Evolutionary conservation across 92 coral and sea anemone genomes (phyloP).

Genomic region (Phenganax stokvisi): DNA sequence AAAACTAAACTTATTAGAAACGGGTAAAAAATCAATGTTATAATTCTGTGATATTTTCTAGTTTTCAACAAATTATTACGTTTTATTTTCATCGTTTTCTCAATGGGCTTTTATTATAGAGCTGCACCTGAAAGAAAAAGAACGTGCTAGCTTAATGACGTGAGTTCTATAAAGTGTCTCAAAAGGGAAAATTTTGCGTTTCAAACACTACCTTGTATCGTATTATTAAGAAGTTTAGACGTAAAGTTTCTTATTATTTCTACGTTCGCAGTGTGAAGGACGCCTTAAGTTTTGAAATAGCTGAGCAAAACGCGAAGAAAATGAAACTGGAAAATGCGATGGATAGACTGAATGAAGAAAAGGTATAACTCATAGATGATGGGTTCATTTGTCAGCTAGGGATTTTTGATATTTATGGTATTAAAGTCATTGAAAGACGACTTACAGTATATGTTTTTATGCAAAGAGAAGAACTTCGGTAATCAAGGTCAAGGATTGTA

Average conservation of each 20-base stretch:
- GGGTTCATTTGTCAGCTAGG: background rate
- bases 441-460: background rate
- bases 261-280: background rate
- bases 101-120: background rate
- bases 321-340: background rate
- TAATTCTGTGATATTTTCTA: background rate
- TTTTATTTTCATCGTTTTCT: background rate
- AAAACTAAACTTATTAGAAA: slow-evolving; percentile 1
- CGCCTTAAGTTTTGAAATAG: background rate
- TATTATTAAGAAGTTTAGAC: background rate
- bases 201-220: background rate
- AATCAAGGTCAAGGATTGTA: too few species aligned
- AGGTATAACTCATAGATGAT: background rate
- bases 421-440: background rate
- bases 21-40: background rate
- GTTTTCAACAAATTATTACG: background rate
- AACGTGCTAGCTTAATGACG: background rate
- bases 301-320: slow-evolving; percentile 6
- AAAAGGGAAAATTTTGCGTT: too few species aligned
- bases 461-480: too few species aligned
- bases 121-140: background rate
- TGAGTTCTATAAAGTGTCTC: background rate
- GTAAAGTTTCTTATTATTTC: background rate
- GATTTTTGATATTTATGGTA: background rate
- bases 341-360: background rate